These are phyloP conservation scores for Antidorcas marsupialis DNA, from an alignment of 2,113 vertebrate genomes.

Conservation along the genomic window DNA sequence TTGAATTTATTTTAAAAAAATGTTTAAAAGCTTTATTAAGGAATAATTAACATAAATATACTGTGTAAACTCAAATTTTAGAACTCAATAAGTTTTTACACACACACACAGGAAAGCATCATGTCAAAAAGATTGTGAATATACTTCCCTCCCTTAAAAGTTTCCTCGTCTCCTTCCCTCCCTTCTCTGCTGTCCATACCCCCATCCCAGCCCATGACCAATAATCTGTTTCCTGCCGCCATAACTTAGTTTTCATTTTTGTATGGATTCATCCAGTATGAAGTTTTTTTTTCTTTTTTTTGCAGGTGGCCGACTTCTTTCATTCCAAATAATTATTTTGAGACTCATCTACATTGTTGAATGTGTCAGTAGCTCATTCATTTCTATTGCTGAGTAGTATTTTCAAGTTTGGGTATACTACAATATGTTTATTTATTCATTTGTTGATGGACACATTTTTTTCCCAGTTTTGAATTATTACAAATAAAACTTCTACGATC, in stretches of 20 bases:
- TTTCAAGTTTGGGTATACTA: not conserved
- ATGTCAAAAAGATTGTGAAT: not conserved
- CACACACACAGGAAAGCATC: not conserved
- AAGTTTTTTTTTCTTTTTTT: not conserved
- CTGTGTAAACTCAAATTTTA: not conserved
- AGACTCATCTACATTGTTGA: not conserved
- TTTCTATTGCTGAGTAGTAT: not conserved
- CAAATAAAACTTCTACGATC: not conserved
- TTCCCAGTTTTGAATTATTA: not conserved
- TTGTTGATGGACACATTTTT: not conserved
- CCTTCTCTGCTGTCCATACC: not conserved
- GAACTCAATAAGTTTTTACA: not conserved
- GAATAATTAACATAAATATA: not conserved
- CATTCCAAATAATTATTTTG: not conserved
- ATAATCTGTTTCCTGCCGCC: not conserved
- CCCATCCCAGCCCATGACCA: too few relatives aligned
- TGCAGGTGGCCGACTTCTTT: not conserved
- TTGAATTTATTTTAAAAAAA: not conserved
- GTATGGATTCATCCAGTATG: not conserved
- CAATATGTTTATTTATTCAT: not conserved
- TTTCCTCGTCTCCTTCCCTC: not conserved
- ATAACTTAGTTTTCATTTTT: not conserved
- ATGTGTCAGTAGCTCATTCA: not conserved
- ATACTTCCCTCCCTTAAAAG: not conserved
- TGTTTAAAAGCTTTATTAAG: not conserved